Evolutionary conservation across 2,888 invertebrate genomes (phyloP).

Genomic region (Trichogramma dendrolimi): DNA sequence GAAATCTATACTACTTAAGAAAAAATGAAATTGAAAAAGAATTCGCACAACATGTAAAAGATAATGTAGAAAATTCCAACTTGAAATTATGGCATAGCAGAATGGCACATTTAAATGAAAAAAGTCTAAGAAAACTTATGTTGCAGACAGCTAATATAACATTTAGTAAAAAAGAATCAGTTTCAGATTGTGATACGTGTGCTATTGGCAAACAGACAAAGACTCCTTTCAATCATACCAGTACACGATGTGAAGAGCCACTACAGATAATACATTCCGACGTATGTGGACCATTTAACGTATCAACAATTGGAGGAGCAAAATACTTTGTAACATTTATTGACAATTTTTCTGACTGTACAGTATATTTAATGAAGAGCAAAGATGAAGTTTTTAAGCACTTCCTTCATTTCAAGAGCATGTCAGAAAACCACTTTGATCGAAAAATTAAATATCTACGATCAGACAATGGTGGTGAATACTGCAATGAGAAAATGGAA

Average conservation of each 20-base stretch:
- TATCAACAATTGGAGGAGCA: conserved; percentile 31
- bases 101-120: conserved; percentile 16
- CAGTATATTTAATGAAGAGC: conserved; percentile 16
- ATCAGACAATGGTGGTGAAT: conserved; percentile 37
- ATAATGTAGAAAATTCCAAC: neutral
- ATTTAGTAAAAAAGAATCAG: neutral
- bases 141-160: neutral
- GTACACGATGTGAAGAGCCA: neutral
- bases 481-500: conserved; percentile 27
- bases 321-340: conserved; percentile 39
- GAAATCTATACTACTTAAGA: conserved; percentile 11
- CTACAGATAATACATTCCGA: conserved; percentile 26
- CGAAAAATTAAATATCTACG: conserved; percentile 22
- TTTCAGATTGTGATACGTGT: conserved; percentile 8
- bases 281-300: conserved; percentile 41
- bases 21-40: neutral
- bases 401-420: conserved; percentile 13
- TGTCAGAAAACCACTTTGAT: conserved; percentile 11
- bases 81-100: conserved; percentile 14
- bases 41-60: neutral
- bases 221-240: conserved; percentile 1
- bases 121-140: conserved; percentile 2
- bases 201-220: neutral
- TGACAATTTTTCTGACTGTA: conserved; percentile 38
- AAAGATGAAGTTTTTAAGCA: conserved; percentile 18